Base-by-base conservation (phyloP, 2,888 invertebrate species). In the Fragum sueziense region DNA sequence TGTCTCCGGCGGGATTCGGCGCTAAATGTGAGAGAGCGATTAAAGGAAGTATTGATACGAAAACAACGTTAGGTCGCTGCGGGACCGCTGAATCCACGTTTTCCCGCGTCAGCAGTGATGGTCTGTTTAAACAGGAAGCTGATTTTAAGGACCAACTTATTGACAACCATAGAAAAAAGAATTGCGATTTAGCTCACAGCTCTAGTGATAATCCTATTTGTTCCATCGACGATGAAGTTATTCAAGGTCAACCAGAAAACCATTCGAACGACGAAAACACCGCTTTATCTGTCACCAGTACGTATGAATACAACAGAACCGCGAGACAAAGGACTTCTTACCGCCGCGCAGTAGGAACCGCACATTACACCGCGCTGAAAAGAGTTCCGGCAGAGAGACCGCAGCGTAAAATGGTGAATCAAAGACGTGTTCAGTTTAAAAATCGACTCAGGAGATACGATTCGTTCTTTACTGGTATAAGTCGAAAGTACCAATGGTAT, bases 401-500 rank as follows among this genome's bases (percentile, higher is more conserved):
- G 20, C 52, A 22, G 31, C 25, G 31, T 47, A 37, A 22, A 34
- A 31, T 25, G 29, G 27, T 20, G 20, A 14, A 27, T 14, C 27
- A 27, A 14, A 37, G 65, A 11, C 65, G 41, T 33, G 65, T 65
- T 22, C 22, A 41, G 52, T 69, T 51, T 29, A 69, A 69, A 51
- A 51, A 31, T n/a, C 22, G 41, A 41, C 27, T 65, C 2, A 59
- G 20, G 20, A 37, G 57, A 25, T 29, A 59, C 11, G 29, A 33
- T 20, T 71, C 74, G 9, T 31, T 77, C 33, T 54, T 82, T 14
- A 69, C 72, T 9, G 59, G 59, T 25, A 65, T 79, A 37, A 72
- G 84, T 57, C 77, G 72, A 65, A 89, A 89, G 76, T 82, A 88
- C 31, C 85, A 90, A 73, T 91, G 91, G 91, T 90, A 85, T 62